A percentile compares a stretch with the other conserved stretches of the same genome.
Evolutionary conservation across 2,113 vertebrate species (phyloP).

Genomic region (Aptenodytes forsteri): DNA sequence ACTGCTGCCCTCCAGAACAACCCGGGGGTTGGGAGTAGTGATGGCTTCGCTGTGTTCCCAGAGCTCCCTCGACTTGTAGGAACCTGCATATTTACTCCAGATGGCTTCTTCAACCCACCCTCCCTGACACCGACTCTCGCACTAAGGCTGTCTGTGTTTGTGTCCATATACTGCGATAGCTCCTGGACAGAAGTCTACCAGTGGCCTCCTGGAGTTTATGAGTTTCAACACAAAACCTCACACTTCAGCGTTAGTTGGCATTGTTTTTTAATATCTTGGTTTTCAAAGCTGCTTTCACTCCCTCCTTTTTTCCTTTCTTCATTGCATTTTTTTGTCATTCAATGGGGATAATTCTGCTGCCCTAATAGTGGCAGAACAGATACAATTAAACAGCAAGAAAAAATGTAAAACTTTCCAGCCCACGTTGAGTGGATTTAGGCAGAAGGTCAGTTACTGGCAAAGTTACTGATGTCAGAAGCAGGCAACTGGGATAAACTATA

Average conservation of each 20-base stretch:
- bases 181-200: background rate
- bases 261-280: background rate
- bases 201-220: background rate
- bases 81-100: background rate
- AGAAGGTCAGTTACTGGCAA: background rate
- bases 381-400: background rate
- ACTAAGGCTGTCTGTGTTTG: background rate
- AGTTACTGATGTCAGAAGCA: background rate
- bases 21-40: fast-evolving
- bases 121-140: background rate
- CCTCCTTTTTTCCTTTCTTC: too few species aligned
- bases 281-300: background rate
- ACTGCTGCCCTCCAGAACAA: background rate
- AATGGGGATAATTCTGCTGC: background rate
- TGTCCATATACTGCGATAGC: fast-evolving
- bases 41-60: background rate
- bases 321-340: background rate
- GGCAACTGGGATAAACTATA: background rate
- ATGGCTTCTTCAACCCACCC: background rate
- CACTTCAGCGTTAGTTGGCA: background rate
- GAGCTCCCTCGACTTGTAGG: too few species aligned
- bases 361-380: background rate
- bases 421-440: background rate
- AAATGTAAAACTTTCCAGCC: background rate
- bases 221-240: background rate